Evolutionary conservation across 2,888 invertebrate genomes (phyloP).

Genomic region (Cancer borealis): DNA sequence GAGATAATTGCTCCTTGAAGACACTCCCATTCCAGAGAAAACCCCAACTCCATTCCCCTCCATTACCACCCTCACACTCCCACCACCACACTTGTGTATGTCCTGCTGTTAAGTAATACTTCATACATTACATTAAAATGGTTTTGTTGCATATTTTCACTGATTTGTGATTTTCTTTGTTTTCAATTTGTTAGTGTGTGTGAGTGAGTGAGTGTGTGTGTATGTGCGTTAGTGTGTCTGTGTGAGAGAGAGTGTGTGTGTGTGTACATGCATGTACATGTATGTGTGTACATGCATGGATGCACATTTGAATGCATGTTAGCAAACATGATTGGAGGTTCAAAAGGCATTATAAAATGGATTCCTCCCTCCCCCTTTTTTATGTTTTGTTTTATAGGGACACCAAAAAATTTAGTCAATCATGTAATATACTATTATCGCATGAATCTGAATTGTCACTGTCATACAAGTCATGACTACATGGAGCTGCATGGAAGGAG

Average conservation of each 20-base stretch:
- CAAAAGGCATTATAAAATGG: background rate
- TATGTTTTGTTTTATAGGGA: background rate
- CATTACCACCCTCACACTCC: slow-evolving; percentile 25
- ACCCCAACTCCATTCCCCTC: slow-evolving; percentile 31
- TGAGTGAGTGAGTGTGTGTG: background rate
- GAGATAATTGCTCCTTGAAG: slow-evolving; percentile 7
- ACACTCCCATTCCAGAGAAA: slow-evolving; percentile 36
- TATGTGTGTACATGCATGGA: background rate
- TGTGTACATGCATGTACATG: background rate
- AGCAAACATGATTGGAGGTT: background rate
- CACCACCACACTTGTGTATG: background rate
- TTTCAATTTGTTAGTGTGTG: background rate
- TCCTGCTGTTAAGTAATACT: background rate
- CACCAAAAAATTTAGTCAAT: background rate
- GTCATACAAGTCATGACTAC: background rate
- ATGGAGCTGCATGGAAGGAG: slow-evolving; percentile 25
- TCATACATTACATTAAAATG: background rate
- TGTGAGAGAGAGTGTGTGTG: background rate
- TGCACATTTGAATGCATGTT: background rate
- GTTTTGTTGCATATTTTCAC: background rate
- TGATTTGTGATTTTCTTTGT: background rate
- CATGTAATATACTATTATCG: background rate
- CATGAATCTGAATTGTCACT: background rate
- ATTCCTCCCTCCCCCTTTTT: background rate
- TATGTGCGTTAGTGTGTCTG: background rate